Evolutionary conservation across 1,140 invertebrate genomes (phyloP).

Genomic region (Leptopilina clavipes): DNA sequence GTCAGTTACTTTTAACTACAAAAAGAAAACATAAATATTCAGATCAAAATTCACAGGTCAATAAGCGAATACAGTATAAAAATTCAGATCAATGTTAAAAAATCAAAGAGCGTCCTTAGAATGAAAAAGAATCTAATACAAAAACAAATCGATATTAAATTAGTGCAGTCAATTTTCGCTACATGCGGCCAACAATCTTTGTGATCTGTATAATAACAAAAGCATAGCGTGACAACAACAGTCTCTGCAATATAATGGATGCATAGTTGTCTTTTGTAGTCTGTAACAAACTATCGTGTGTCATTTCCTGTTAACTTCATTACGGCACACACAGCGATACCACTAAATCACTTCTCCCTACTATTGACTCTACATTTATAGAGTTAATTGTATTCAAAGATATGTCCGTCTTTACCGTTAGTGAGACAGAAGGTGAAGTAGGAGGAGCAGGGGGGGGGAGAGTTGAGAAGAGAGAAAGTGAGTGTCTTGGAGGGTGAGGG

Average conservation of each 20-base stretch:
- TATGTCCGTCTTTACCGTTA: neutral
- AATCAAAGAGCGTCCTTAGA: no score
- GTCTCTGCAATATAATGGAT: neutral
- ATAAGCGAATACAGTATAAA: neutral
- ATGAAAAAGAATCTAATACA: neutral
- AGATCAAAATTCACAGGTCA: no score
- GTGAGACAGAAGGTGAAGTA: no score
- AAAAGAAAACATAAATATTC: no score
- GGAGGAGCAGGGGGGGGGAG: no score
- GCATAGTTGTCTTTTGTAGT: neutral
- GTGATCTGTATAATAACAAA: neutral
- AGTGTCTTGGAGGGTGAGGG: no score
- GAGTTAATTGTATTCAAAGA: slow-evolving; percentile 25
- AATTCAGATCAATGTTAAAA: neutral
- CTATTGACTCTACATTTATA: slow-evolving; percentile 8
- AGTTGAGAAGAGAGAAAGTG: no score
- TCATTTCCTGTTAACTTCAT: slow-evolving; percentile 15
- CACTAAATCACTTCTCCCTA: neutral
- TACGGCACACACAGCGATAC: neutral
- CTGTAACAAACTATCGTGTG: neutral
- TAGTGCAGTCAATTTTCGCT: neutral
- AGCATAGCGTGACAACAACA: slow-evolving; percentile 4
- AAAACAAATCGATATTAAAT: slow-evolving; percentile 16
- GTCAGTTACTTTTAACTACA: no score
- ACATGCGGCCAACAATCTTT: neutral